Conservation (phyloP, 2,797 vertebrate species). For the Falco peregrinus region DNA sequence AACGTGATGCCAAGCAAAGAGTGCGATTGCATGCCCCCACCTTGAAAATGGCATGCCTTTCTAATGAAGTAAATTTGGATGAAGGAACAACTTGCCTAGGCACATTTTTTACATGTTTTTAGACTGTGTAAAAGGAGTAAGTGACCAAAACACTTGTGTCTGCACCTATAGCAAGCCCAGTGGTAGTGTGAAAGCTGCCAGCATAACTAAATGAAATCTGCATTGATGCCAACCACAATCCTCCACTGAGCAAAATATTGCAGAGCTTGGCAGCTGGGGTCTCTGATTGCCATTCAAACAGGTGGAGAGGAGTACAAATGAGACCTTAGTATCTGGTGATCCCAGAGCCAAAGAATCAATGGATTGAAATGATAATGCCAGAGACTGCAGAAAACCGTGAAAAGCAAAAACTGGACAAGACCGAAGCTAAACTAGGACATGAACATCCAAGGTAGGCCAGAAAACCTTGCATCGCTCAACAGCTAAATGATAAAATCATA, state of each 20-base stretch:
- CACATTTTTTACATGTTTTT: not conserved
- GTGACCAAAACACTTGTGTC: constrained; percentile 40
- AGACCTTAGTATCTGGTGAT: constrained; percentile 40
- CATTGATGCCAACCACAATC: constrained; percentile 18
- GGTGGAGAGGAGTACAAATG: constrained; percentile 61
- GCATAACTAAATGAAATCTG: constrained; percentile 37
- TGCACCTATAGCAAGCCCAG: constrained; percentile 26
- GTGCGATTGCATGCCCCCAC: constrained; percentile 9
- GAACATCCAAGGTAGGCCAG: not conserved
- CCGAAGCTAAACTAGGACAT: not conserved
- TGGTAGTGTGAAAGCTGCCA: constrained; percentile 30
- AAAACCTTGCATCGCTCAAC: not conserved
- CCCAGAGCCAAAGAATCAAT: constrained; percentile 49
- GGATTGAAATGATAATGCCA: not conserved
- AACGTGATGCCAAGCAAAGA: constrained; percentile 31
- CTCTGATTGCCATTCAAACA: constrained; percentile 62
- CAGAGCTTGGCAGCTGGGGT: constrained; percentile 55
- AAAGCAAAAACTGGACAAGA: not conserved
- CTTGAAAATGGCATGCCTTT: constrained; percentile 42
- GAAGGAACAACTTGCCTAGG: constrained; percentile 5
- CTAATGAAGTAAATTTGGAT: constrained; percentile 38
- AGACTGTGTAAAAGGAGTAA: constrained; percentile 12
- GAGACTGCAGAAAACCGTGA: not conserved
- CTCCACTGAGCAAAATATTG: constrained; percentile 42
- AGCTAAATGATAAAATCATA: not conserved